Base-by-base conservation (phyloP, 2,888 invertebrate genomes). In the Boloria euphrosyne region DNA sequence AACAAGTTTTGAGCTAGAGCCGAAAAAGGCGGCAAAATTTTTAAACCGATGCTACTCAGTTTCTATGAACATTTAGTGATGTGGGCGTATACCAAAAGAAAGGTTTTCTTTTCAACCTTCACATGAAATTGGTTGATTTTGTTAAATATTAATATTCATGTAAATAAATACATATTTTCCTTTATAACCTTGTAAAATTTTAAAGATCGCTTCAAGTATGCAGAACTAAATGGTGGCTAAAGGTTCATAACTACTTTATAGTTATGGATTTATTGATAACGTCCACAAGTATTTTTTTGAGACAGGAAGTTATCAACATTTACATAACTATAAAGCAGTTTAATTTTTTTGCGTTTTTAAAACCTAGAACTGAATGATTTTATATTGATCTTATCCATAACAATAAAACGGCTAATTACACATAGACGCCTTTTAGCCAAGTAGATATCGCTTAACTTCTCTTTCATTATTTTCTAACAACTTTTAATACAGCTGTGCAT, bases 61-160 rank as follows among this genome's bases (percentile, higher is more conserved):
- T 47, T 47, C 47, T 47, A 47, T 47, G 47, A 13, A 47, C 47
- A 47, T 47, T 47, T 47, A 47, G 14, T 47, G n/a, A 47, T 47
- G 47, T 47, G 5, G 13, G n/a, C 10, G 47, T 47, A 47, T 47
- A 47, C 47, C 13, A 47, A 47, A 13, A 13, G 10, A 47, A 47
- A 47, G 47, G 47, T 6, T 47, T 47, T 47, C 13, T 47, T 47
- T 47, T 47, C 47, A 47, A 47, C 47, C 47, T 47, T 47, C 14
- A 47, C 47, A 47, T 47, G 47, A 16, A 47, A 47, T 47, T 47
- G 47, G 47, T 47, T 47, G 47, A 47, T 47, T 47, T 47, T 47
- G 47, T 47, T 47, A 47, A 47, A 47, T 47, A 47, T 47, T 47
- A 47, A 47, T 47, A 47, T 47, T 47, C 47, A 47, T 47, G 47